phyloP scores from a whole-genome alignment of 2,888 invertebrate genomes.

The Augochlorella aurata region DNA sequence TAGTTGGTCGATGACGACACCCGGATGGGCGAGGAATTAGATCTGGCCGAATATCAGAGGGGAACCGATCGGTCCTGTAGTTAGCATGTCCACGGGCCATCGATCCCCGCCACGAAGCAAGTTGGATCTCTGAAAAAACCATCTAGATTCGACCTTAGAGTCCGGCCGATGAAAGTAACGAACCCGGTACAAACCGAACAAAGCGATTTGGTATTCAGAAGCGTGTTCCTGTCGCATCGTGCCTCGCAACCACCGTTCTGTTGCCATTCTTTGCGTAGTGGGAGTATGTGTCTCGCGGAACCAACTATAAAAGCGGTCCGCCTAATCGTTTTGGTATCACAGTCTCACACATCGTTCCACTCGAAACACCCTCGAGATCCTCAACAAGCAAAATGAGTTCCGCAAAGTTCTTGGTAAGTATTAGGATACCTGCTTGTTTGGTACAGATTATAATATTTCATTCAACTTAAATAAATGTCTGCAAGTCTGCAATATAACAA shows the following conservation, averaged over 20 bases:
- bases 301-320: constrained; percentile 74
- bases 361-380: constrained; percentile 58
- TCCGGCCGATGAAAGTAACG: constrained; percentile 20
- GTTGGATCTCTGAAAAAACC: not conserved
- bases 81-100: not conserved
- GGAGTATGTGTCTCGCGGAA: constrained; percentile 53
- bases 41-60: not conserved
- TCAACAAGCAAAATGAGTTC: constrained; percentile 72
- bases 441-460: too few relatives aligned
- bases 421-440: too few relatives aligned
- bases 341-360: constrained; percentile 70
- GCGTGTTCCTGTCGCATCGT: constrained; percentile 47
- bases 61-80: not conserved
- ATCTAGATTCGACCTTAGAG: constrained; percentile 17
- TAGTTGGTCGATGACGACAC: not conserved
- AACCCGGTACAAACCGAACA: constrained; percentile 54
- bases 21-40: not conserved
- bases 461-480: too few relatives aligned
- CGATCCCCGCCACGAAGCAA: not conserved
- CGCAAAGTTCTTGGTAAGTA: constrained; percentile 75
- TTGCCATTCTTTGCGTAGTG: constrained; percentile 40
- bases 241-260: constrained; percentile 38
- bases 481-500: too few relatives aligned
- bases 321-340: constrained; percentile 67
- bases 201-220: constrained; percentile 70